phyloP scores from a whole-genome alignment of 2,797 vertebrate species.

The Syncerus caffer region DNA sequence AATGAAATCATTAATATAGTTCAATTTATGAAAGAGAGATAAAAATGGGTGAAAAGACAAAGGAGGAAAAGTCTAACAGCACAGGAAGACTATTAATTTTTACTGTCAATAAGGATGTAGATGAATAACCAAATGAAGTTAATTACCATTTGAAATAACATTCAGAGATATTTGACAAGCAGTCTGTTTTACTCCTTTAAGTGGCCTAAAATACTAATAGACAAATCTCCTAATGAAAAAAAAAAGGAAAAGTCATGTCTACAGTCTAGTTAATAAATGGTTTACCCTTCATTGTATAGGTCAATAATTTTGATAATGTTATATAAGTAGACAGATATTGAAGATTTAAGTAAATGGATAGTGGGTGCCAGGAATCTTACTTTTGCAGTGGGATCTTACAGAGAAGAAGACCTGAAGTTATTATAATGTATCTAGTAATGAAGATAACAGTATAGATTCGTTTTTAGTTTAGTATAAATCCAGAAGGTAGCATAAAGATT shows the following conservation, averaged over 20 bases:
- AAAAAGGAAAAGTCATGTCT: background rate
- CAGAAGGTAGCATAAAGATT: background rate
- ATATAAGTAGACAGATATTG: background rate
- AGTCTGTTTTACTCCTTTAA: background rate
- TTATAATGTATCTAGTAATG: background rate
- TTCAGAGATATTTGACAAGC: background rate
- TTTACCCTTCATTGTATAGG: background rate
- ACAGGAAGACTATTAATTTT: background rate
- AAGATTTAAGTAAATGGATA: background rate
- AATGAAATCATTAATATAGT: background rate
- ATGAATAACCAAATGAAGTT: background rate
- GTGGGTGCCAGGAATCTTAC: background rate
- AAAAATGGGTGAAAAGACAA: background rate
- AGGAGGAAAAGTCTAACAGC: background rate
- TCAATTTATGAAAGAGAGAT: background rate
- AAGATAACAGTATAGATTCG: background rate
- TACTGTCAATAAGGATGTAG: background rate
- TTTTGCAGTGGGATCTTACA: background rate
- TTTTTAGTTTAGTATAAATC: background rate
- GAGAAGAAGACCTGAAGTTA: background rate
- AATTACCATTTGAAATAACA: background rate
- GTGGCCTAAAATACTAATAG: background rate
- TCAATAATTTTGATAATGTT: background rate
- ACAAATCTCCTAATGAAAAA: background rate
- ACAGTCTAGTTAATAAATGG: background rate